Conservation (phyloP, 2,888 invertebrate species). For the Melanophora roralis region DNA sequence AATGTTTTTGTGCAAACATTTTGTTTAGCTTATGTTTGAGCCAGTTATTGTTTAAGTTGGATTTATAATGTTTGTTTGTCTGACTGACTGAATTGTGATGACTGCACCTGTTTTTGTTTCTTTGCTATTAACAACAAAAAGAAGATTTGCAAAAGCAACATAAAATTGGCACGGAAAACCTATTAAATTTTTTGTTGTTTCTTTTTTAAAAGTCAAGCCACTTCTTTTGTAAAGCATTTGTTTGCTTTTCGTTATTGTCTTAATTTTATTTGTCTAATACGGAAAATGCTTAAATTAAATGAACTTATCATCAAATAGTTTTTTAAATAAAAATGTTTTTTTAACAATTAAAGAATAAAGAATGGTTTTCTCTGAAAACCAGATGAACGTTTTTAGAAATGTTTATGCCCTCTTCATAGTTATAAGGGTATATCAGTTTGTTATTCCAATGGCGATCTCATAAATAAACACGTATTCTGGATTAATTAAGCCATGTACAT, state of each 20-base stretch:
- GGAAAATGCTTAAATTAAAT: no score
- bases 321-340: no score
- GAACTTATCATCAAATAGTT: no score
- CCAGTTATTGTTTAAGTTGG: constrained; percentile 1
- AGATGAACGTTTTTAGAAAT: no score
- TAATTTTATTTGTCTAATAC: not conserved
- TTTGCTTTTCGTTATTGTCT: not conserved
- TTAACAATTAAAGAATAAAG: no score
- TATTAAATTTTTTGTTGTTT: not conserved
- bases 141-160: constrained; percentile 19
- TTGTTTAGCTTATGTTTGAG: constrained; percentile 29
- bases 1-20: constrained; percentile 21
- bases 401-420: no score
- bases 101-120: constrained; percentile 59
- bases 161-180: constrained; percentile 16
- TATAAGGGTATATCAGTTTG: no score
- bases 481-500: no score
- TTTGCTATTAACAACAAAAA: constrained; percentile 8
- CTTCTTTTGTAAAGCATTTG: constrained; percentile 4
- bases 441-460: no score
- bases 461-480: no score
- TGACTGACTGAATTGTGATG: constrained; percentile 38
- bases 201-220: constrained; percentile 5
- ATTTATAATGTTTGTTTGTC: constrained; percentile 8
- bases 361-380: no score